Conservation (phyloP, 1,140 invertebrate species). For the Tetragonula clypearis region DNA sequence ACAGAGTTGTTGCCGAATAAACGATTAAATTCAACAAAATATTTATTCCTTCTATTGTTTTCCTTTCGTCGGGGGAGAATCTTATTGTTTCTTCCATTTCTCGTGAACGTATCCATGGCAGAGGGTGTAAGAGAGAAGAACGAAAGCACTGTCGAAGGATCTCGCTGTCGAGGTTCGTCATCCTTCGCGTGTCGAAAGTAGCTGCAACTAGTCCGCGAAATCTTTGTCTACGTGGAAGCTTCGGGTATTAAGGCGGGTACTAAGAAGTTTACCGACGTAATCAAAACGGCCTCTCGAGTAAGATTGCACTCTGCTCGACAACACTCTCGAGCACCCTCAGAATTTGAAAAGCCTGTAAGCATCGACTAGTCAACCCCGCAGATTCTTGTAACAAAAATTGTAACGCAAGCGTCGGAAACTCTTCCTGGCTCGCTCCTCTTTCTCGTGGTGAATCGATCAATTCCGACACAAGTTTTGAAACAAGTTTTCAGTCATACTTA, state of each 20-base stretch:
- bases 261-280: conserved; percentile 58
- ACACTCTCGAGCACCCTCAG: conserved; percentile 44
- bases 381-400: conserved; percentile 17
- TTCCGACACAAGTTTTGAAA: not conserved
- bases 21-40: no score
- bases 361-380: not conserved
- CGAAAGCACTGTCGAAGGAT: not conserved
- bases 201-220: not conserved
- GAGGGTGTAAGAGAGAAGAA: not conserved
- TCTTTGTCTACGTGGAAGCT: conserved; percentile 22
- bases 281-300: conserved; percentile 56
- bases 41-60: not conserved
- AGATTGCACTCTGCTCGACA: conserved; percentile 45
- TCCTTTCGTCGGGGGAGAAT: not conserved
- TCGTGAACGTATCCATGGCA: not conserved
- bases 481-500: no score
- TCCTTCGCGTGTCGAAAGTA: not conserved
- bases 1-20: no score
- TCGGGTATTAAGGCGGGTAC: conserved; percentile 44
- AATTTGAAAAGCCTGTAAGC: conserved; percentile 36
- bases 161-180: not conserved
- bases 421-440: no score
- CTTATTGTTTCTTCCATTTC: no score
- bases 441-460: not conserved
- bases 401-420: not conserved